Conservation (phyloP, 92 coral and sea anemone species). For the Bergia sp. region DNA sequence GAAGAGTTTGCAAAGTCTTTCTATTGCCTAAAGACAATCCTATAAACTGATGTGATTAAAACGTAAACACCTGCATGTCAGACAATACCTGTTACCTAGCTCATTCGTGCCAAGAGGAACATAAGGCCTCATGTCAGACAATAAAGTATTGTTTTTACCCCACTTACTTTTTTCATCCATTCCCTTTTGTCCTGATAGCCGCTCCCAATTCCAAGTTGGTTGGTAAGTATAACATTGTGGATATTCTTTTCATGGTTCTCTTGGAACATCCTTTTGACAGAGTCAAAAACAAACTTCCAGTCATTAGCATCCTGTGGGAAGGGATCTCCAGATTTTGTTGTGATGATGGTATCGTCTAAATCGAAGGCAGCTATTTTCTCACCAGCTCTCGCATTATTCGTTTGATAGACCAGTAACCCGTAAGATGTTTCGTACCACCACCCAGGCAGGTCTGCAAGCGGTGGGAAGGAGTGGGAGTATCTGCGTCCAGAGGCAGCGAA, state of each 20-base stretch:
- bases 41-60: no score
- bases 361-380: conserved; percentile 33
- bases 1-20: no score
- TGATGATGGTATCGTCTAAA: conserved; percentile 38
- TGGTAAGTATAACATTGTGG: conserved; percentile 32
- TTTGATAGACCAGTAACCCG: conserved; percentile 39
- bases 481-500: conserved; percentile 31
- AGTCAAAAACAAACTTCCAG: conserved; percentile 15
- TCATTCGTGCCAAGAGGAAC: no score
- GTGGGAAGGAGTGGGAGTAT: conserved; percentile 19
- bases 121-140: no score
- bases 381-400: background rate
- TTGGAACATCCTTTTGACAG: conserved; percentile 13
- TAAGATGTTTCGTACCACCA: conserved; percentile 34
- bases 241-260: background rate
- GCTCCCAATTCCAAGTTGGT: conserved; percentile 13
- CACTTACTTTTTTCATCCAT: no score
- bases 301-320: conserved; percentile 26
- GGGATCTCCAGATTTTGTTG: conserved; percentile 12
- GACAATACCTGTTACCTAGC: no score
- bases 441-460: conserved; percentile 4
- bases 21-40: no score
- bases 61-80: no score
- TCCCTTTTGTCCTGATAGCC: conserved; percentile 5
- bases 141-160: no score